Evolutionary conservation across 2,113 vertebrate genomes (phyloP), one percentile per base, ranked within the genome.

Genomic region (Anolis sagrei): DNA sequence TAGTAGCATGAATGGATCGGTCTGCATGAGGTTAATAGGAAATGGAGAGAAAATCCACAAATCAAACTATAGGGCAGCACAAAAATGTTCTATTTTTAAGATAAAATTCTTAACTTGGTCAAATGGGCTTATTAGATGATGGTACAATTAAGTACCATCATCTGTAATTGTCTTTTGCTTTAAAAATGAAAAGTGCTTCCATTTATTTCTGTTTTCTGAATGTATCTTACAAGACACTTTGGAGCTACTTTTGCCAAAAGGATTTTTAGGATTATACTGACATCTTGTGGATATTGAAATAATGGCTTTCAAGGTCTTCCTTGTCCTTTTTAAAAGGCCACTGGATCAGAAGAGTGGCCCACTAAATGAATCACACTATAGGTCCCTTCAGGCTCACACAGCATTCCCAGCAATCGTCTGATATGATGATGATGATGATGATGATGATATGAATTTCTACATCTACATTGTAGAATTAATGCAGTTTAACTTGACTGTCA

Each of bases 261-360:
- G 49, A 51, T 11, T 44, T 51, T 78, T n/a, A 70, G 49, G 3
- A 62, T 81, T 90, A 73, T 93, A 92, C 90, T 94, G 95, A 93
- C 95, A 94, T 90, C 95, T 95, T 88, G 92, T 94, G 95, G 95
- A 68, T 90, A 69, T 16, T 32, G 11, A 0, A 34, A 32, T 16
- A 8, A 2, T 86, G 54, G 72, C 69, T 73, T 74, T 36, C 76
- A 82, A 58, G 23, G 18, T 21, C 2, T 79, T 25, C 61, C 16
- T 16, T 0, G 2, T 39, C 39, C 25, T 54, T 9, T 64, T n/a
- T 8, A 2, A 1, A 11, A n/a, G 1, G 27, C 25, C 7, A n/a
- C 64, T 29, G 29, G 23, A 29, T 68, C 11, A 58, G 14, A 29
- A 27, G 27, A 29, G 19, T 21, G 3, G 23, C 16, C 23, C 25